Conservation (phyloP, 2,888 invertebrate species). For the Chydorus sphaericus region DNA sequence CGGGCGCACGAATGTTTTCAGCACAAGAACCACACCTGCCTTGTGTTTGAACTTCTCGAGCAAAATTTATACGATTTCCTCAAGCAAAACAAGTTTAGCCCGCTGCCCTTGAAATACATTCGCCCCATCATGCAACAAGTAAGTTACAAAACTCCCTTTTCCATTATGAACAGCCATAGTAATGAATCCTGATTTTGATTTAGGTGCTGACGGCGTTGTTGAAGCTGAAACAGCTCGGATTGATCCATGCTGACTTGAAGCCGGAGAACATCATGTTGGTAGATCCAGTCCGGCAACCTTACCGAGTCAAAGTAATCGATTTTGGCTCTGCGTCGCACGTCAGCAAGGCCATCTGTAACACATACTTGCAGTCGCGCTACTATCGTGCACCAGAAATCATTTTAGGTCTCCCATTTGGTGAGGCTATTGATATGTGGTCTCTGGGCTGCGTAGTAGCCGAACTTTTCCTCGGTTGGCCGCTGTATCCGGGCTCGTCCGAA, state of each 20-base stretch:
- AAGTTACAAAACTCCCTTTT: neutral
- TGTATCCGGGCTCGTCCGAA: constrained; percentile 97
- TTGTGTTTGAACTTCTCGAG: constrained; percentile 99
- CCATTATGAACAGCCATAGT: neutral
- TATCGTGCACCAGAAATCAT: constrained; percentile 97
- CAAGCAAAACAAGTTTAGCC: constrained; percentile 99
- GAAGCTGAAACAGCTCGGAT: constrained; percentile 89
- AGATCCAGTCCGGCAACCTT: constrained; percentile 93
- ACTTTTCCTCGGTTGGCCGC: constrained; percentile 96
- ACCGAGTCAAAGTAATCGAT: constrained; percentile 98
- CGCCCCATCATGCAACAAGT: constrained; percentile 96
- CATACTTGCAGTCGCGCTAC: constrained; percentile 96
- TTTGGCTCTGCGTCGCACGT: constrained; percentile 99
- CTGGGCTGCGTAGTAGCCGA: constrained; percentile 98
- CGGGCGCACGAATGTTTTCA: constrained; percentile 99
- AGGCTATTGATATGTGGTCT: constrained; percentile 99
- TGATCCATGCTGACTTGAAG: constrained; percentile 98
- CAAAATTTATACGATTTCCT: constrained; percentile 99
- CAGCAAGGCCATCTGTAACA: constrained; percentile 98
- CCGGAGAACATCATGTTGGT: constrained; percentile 99
- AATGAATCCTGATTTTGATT: neutral
- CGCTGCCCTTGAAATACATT: constrained; percentile 93
- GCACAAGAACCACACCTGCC: constrained; percentile 97
- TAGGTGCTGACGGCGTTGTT: constrained; percentile 52
- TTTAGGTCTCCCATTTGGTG: constrained; percentile 93